These are phyloP conservation scores for Tragelaphus buxtoni DNA, from an alignment of 2,113 vertebrate species.

Conservation along the genomic window DNA sequence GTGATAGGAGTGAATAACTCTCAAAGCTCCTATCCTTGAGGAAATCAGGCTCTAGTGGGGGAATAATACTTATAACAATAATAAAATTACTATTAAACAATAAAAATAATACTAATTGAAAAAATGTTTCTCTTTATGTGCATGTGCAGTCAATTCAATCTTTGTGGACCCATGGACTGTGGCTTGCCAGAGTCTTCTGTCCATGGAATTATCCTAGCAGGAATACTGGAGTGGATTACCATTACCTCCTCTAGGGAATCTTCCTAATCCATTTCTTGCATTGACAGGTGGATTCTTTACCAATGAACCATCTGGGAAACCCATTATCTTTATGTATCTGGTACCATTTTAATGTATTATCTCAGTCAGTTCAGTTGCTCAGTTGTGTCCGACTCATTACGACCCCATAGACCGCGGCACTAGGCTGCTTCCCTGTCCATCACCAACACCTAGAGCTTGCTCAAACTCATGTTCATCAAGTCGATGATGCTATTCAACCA, in stretches of 20 bases:
- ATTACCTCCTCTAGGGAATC: not conserved
- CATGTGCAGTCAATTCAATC: not conserved
- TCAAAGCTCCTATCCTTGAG: not conserved
- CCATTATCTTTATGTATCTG: not conserved
- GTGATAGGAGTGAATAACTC: not conserved
- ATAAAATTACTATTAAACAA: not conserved
- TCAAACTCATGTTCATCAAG: not conserved
- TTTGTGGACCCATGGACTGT: not conserved
- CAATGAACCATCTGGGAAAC: not conserved
- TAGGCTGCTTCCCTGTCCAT: not conserved
- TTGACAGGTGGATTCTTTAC: not conserved
- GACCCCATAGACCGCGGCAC: not conserved
- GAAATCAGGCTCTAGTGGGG: not conserved
- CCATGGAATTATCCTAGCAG: not conserved
- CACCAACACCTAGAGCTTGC: not conserved
- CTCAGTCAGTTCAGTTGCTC: not conserved
- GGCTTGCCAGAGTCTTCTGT: not conserved
- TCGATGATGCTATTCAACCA: not conserved
- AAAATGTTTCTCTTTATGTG: not conserved
- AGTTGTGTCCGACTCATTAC: not conserved
- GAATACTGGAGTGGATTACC: not conserved
- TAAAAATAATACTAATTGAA: not conserved
- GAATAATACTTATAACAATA: not conserved
- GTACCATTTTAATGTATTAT: not conserved
- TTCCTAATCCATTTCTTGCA: not conserved